These are phyloP conservation scores for Pterobdella sp. DNA, from an alignment of 2,888 invertebrate genomes.

Conservation along the genomic window DNA sequence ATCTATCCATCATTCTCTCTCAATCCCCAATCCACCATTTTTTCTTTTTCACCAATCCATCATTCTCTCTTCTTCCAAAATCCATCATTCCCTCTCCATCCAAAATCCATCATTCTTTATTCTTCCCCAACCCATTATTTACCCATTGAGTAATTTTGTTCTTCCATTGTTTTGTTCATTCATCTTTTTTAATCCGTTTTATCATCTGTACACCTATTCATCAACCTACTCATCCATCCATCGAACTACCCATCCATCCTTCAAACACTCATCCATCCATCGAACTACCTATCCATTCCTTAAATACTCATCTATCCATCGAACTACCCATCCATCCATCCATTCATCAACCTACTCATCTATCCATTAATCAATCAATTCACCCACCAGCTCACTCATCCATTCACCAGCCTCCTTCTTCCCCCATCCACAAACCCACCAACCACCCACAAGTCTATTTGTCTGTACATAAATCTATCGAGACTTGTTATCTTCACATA, in stretches of 20 bases:
- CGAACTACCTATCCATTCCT: neutral
- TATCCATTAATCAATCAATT: neutral
- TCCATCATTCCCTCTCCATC: too few relatives aligned
- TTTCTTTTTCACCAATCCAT: too few relatives aligned
- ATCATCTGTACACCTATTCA: neutral
- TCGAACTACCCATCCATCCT: neutral
- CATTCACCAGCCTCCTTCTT: neutral
- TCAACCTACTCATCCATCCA: neutral
- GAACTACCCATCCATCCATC: neutral
- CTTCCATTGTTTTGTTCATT: neutral
- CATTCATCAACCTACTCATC: neutral
- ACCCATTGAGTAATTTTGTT: neutral
- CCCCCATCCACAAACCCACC: neutral
- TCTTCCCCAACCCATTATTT: neutral
- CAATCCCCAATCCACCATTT: too few relatives aligned
- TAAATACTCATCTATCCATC: too few relatives aligned
- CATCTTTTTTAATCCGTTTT: neutral
- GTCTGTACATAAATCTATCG: constrained; percentile 3
- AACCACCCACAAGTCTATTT: neutral
- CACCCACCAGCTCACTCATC: neutral
- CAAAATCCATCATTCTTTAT: neutral
- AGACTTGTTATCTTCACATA: neutral
- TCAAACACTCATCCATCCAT: neutral
- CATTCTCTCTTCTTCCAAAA: too few relatives aligned
- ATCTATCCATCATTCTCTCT: too few relatives aligned